Base-by-base conservation (phyloP, 2,797 vertebrate genomes). In the Enteromius radiatus region DNA sequence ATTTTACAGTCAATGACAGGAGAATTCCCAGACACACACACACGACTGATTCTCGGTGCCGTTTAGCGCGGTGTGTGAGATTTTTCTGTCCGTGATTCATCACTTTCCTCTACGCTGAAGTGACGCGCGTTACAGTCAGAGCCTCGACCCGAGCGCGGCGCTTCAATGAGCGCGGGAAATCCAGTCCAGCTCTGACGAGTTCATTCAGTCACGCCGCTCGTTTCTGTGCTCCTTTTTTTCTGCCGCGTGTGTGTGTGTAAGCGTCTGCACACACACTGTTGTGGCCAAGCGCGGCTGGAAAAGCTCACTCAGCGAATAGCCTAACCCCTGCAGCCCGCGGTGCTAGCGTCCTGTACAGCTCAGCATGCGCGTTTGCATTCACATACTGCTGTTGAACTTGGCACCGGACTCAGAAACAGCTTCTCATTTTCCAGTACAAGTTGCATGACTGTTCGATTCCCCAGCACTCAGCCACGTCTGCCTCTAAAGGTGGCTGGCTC, bases 61-160 rank as follows among this genome's bases (percentile, higher is more conserved):
- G 17, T 52, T 43, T 33, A 36, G 77, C 5, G 33, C 21, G 54
- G 71, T 74, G 76, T 43, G 49, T 26, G 28, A 36, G 33, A 12
- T 56, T 63, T 59, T 31, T 80, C 19, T 5, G 14, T 69, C 36
- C 15, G 59, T 88, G 87, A 88, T 64, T 88, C 87, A 86, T 19
- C 59, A 56, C 63, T 76, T 80, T 85, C 86, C 85, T 64, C 69
- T 77, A 74, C 23, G 59, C 52, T 23, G 43, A 23, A 69, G 43
- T 77, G 80, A 84, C 54, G 43, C 31, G 12, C 19, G 17, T 78
- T 85, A 59, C 54, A 71, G 56, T 41, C 17, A 47, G 31, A 28
- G 33, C 43, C n/a, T 52, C 4, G 41, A 38, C 36, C 26, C 38
- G 31, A 15, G 38, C 0, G 5, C 4, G 2, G 19, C 1, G 23